phyloP scores from a whole-genome alignment of 2,797 vertebrate genomes.

The Vipera ursinii region DNA sequence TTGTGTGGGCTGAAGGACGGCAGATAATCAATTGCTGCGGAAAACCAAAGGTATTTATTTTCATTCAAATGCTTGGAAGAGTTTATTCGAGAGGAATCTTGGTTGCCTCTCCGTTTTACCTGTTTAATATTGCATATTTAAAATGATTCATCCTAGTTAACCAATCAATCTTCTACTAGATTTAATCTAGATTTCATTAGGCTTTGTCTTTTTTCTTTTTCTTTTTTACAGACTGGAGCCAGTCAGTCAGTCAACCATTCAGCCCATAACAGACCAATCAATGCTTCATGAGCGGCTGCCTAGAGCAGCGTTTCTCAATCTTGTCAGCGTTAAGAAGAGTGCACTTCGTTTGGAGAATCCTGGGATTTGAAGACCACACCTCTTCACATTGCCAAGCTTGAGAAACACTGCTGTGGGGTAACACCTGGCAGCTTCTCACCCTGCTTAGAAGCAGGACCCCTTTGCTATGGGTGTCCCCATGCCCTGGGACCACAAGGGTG shows the following conservation, averaged over 20 bases:
- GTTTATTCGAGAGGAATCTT: not conserved
- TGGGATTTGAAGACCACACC: not conserved
- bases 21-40: not conserved
- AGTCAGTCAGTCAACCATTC: not conserved
- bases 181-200: not conserved
- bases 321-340: not conserved
- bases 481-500: not conserved
- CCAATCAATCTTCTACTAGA: not conserved
- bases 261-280: not conserved
- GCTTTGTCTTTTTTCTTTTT: not conserved
- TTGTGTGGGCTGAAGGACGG: conserved; percentile 35
- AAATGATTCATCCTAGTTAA: not conserved
- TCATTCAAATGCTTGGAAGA: not conserved
- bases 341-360: not conserved
- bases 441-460: not conserved
- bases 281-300: not conserved
- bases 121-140: not conserved
- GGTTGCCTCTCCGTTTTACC: not conserved
- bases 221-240: not conserved
- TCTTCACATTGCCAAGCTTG: not conserved
- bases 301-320: not conserved
- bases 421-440: not conserved
- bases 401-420: not conserved
- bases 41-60: conserved; percentile 25
- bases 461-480: not conserved